phyloP scores from a whole-genome alignment of 2,888 invertebrate species.

The Acanthococcus lagerstroemiae region DNA sequence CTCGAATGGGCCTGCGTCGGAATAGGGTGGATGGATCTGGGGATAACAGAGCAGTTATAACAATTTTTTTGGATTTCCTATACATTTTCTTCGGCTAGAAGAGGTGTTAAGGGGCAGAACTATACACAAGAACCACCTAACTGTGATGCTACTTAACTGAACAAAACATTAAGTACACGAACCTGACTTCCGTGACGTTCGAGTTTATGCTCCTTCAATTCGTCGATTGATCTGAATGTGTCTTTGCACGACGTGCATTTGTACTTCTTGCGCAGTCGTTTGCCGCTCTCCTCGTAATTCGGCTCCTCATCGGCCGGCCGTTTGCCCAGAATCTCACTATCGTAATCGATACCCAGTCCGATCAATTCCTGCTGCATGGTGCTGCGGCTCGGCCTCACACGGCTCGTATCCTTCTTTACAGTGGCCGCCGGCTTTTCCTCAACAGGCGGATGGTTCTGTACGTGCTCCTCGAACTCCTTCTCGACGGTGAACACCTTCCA shows the following conservation, averaged over 20 bases:
- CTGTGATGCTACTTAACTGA: too few species aligned
- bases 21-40: too few species aligned
- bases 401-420: neutral
- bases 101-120: too few species aligned
- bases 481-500: constrained; percentile 49
- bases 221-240: constrained; percentile 33
- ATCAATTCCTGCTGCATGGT: neutral
- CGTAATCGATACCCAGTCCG: neutral
- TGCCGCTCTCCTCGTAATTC: constrained; percentile 6
- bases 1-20: too few species aligned
- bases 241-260: constrained; percentile 34
- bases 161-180: too few species aligned
- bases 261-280: constrained; percentile 34
- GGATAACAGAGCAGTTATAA: too few species aligned
- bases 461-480: constrained; percentile 45
- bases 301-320: neutral
- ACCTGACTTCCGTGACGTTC: neutral
- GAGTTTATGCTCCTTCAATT: constrained; percentile 34
- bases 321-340: neutral
- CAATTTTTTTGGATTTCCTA: too few species aligned
- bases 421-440: constrained; percentile 29
- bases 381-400: neutral
- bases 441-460: constrained; percentile 40
- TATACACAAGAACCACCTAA: too few species aligned
- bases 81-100: too few species aligned